These are phyloP conservation scores for Ginglymostoma cirratum DNA, from an alignment of 2,113 vertebrate species.

Conservation along the genomic window DNA sequence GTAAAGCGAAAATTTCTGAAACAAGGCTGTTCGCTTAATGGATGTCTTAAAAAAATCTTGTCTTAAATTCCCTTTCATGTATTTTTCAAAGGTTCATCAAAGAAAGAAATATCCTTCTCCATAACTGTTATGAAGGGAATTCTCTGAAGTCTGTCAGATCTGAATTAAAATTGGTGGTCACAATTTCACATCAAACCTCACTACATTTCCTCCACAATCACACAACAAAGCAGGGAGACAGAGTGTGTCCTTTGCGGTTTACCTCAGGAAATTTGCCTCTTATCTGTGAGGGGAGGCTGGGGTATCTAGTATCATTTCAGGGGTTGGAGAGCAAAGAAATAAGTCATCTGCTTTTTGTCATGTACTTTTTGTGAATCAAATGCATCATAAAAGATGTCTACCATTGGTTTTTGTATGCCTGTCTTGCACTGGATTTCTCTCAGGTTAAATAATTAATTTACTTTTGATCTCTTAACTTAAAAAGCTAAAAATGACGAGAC, in stretches of 20 bases:
- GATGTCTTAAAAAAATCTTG: not conserved
- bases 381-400: not conserved
- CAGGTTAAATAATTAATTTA: not conserved
- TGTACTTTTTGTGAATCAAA: not conserved
- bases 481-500: not conserved
- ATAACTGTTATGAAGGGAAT: not conserved
- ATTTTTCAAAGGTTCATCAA: not conserved
- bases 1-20: not conserved
- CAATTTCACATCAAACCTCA: not conserved
- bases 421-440: not conserved
- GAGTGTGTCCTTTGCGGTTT: not conserved
- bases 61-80: constrained; percentile 6
- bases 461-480: not conserved
- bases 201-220: not conserved
- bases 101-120: not conserved
- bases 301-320: not conserved
- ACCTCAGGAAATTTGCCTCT: not conserved
- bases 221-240: not conserved
- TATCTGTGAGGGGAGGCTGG: not conserved
- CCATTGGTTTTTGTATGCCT: not conserved
- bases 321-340: not conserved
- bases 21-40: not conserved
- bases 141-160: not conserved
- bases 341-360: not conserved
- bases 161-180: not conserved